phyloP scores from a whole-genome alignment of 2,113 vertebrate species.

The Laticauda laticaudata region DNA sequence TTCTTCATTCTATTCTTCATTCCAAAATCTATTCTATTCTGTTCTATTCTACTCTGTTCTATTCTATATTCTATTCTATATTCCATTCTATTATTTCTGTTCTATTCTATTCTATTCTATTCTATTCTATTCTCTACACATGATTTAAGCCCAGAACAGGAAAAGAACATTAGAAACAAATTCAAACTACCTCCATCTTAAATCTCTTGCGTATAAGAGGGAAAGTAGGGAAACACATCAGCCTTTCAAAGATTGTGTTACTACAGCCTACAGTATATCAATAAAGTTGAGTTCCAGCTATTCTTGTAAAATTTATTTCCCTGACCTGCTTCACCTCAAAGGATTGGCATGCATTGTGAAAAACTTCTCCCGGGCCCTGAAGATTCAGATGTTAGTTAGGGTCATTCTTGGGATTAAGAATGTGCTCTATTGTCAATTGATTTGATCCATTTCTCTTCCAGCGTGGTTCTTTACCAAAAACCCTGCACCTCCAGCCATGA shows the following conservation, averaged over 20 bases:
- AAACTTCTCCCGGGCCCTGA: neutral
- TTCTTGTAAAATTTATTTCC: neutral
- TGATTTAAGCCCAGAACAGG: neutral
- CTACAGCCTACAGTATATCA: neutral
- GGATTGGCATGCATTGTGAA: neutral
- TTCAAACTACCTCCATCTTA: neutral
- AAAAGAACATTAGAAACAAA: neutral
- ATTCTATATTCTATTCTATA: too few species aligned
- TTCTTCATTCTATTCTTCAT: too few species aligned
- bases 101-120: too few species aligned
- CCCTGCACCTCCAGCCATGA: neutral
- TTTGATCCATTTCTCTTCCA: neutral
- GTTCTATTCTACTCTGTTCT: too few species aligned
- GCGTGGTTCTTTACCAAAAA: neutral
- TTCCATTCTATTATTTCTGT: too few species aligned
- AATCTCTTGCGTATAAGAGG: neutral
- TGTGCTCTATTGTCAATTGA: neutral
- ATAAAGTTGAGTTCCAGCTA: neutral
- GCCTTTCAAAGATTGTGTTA: neutral
- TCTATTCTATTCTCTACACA: neutral
- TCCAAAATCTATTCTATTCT: too few species aligned
- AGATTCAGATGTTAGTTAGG: neutral
- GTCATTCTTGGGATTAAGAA: neutral
- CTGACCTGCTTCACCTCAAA: neutral
- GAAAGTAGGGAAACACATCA: neutral